Evolutionary conservation across 2,797 vertebrate genomes (phyloP).

Genomic region (Pampus argenteus): DNA sequence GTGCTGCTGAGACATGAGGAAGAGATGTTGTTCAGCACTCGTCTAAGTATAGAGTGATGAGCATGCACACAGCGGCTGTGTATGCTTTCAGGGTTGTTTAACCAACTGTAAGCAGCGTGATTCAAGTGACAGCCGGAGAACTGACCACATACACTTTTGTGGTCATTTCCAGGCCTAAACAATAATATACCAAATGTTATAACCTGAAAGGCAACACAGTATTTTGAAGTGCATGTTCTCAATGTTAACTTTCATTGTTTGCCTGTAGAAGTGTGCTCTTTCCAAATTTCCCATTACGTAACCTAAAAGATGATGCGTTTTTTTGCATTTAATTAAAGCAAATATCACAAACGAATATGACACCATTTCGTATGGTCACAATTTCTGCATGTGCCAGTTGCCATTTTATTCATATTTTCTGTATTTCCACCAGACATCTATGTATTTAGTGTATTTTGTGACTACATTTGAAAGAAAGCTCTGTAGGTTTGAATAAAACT

Average conservation of each 20-base stretch:
- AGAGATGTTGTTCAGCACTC: neutral
- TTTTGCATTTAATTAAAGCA: neutral
- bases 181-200: neutral
- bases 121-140: neutral
- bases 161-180: neutral
- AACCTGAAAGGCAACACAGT: neutral
- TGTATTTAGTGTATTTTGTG: no score
- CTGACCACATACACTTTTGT: neutral
- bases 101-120: neutral
- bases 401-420: neutral
- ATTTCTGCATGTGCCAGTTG: neutral
- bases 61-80: neutral
- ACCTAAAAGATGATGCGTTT: neutral
- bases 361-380: neutral
- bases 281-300: neutral
- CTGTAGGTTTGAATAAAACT: neutral
- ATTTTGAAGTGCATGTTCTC: neutral
- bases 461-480: neutral
- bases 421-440: no score
- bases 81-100: neutral
- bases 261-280: neutral
- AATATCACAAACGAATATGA: neutral
- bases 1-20: constrained; percentile 5
- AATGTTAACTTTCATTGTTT: neutral
- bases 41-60: constrained; percentile 7